Evolutionary conservation across 2,888 invertebrate genomes (phyloP), one percentile per base, ranked within the genome.

Genomic region (Drosophila anomalata): DNA sequence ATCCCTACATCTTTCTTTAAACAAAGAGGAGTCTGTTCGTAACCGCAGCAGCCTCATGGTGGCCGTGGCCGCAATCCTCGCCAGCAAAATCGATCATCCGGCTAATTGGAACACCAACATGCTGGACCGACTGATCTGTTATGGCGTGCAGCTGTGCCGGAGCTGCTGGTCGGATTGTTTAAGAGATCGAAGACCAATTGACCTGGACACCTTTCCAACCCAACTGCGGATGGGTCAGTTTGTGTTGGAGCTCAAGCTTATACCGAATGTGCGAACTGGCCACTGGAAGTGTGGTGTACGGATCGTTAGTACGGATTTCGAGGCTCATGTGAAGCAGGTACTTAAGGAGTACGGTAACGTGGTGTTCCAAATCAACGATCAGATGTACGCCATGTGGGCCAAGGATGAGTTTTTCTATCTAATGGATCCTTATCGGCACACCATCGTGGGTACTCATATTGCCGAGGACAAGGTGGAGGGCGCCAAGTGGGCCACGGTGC

Each of bases 391-490:
- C 0, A 26, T 91, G 4, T 91, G 90, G 90, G 77, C 73, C 54
- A 90, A 89, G 50, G 79, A 87, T 1, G 67, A 75, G 1, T 89
- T 88, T 33, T 90, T 84, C 54, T 91, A 91, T 46, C 46, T 91
- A 0, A 60, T 91, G 20, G 91, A 91, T 79, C 91, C 92, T 2
- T 92, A 89, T 70, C 79, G 86, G 0, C 91, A 91, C 62, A 72
- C 76, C 0, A 76, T 90, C 2, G 46, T 79, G 3, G 70, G 74
- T 12, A 29, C 63, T 2, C 39, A 56, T 9, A n/a, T 59, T 31
- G 42, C 6, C 12, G 54, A 58, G 12, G 53, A 62, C 6, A 54
- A 31, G 5, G 70, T 51, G 20, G 48, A 56, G 6, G 58, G 72
- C 17, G 57, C 68, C 31, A 81, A 80, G 46, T 85, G 81, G 46